Percentiles rank a stretch among this genome's conserved stretches.
Conservation (phyloP, 2,888 invertebrate species). For the Nephrocerus scutellatus region DNA sequence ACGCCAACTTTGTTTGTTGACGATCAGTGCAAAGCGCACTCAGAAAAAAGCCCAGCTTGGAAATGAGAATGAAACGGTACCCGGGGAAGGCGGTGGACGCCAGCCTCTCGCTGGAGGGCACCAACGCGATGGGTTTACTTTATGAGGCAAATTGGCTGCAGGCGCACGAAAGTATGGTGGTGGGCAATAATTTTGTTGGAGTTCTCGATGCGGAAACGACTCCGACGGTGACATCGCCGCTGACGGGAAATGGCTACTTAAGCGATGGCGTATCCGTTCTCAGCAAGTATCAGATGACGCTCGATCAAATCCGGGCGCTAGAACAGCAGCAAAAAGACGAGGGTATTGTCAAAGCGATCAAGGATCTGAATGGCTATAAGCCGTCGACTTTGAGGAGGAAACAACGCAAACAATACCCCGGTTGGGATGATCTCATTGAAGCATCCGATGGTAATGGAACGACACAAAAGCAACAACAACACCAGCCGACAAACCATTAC, state of each 20-base stretch:
- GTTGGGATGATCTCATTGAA: conserved; percentile 51
- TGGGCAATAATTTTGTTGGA: too few relatives aligned
- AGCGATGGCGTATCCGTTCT: conserved; percentile 44
- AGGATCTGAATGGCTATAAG: conserved; percentile 57
- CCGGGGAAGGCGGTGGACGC: conserved; percentile 74
- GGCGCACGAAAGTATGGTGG: conserved; percentile 50
- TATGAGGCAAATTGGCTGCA: conserved; percentile 83
- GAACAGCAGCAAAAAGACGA: conserved; percentile 45
- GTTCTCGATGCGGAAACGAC: too few relatives aligned
- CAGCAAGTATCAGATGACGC: conserved; percentile 57
- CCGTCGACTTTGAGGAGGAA: conserved; percentile 55
- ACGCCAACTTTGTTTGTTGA: too few relatives aligned
- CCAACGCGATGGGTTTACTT: conserved; percentile 65
- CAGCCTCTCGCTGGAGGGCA: conserved; percentile 61
- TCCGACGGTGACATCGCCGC: too few relatives aligned
- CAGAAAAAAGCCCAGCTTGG: too few relatives aligned
- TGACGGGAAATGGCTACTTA: conserved; percentile 35
- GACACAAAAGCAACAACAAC: conserved; percentile 5
- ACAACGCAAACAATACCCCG: conserved; percentile 51
- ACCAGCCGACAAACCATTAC: conserved; percentile 31
- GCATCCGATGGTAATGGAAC: conserved; percentile 23
- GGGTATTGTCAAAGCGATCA: conserved; percentile 52
- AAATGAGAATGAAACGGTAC: conserved; percentile 77
- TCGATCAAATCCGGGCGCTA: conserved; percentile 50
- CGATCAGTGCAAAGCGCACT: too few relatives aligned